phyloP scores from a whole-genome alignment of 2,888 invertebrate species.

The Machimus atricapillus region DNA sequence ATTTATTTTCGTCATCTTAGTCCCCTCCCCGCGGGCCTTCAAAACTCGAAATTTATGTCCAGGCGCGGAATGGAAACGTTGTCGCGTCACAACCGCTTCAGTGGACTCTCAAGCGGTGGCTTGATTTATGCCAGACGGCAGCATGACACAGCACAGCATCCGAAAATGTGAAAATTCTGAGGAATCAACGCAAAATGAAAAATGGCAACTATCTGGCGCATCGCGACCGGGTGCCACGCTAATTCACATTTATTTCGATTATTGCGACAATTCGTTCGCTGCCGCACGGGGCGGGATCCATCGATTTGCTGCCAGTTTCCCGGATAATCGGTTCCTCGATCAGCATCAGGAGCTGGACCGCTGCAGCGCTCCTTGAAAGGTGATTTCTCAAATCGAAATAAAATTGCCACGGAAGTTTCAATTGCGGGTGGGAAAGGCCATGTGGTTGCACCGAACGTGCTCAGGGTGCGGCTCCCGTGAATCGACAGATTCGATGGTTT shows the following conservation, averaged over 20 bases:
- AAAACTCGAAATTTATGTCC: neutral
- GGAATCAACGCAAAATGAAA: neutral
- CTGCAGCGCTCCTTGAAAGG: neutral
- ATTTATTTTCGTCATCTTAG: neutral
- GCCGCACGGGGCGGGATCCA: neutral
- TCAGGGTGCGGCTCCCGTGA: neutral
- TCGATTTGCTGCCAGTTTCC: neutral
- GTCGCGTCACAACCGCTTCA: neutral
- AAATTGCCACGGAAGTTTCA: constrained; percentile 1
- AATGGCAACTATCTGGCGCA: neutral
- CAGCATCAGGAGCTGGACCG: neutral
- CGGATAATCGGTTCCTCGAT: neutral
- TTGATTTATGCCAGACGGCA: neutral
- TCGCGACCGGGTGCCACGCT: neutral
- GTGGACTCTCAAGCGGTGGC: neutral
- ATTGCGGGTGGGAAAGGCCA: neutral
- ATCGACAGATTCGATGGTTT: neutral
- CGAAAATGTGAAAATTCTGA: too few relatives aligned
- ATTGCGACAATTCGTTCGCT: constrained; percentile 1
- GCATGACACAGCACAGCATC: neutral
- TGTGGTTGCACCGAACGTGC: neutral
- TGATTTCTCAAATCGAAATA: constrained; percentile 10
- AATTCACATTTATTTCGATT: constrained; percentile 13
- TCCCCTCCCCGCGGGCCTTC: neutral
- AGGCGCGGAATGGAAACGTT: neutral